These are phyloP conservation scores for Trachemys scripta DNA, from an alignment of 2,113 vertebrate species.

Conservation along the genomic window DNA sequence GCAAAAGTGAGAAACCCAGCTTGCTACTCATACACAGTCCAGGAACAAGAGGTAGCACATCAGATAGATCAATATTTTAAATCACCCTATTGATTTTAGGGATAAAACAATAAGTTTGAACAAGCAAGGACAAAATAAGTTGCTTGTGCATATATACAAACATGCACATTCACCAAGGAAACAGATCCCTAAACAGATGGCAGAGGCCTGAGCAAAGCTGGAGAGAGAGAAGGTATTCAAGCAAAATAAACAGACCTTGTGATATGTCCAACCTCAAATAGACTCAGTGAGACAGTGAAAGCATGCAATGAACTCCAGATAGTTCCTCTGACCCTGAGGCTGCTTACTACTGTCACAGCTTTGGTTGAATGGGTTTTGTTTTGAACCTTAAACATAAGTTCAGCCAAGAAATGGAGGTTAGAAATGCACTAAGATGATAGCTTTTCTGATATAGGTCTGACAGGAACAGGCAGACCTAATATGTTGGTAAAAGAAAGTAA, in stretches of 20 bases:
- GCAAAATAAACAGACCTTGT: neutral
- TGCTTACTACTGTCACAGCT: neutral
- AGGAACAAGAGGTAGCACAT: neutral
- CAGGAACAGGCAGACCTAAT: neutral
- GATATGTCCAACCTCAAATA: neutral
- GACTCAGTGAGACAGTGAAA: neutral
- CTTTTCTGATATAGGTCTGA: neutral
- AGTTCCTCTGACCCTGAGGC: neutral
- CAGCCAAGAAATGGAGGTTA: conserved; percentile 22
- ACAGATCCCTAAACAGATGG: neutral
- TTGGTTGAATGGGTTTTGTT: conserved; percentile 38
- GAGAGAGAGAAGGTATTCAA: neutral
- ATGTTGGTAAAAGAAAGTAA: neutral
- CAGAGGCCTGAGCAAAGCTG: neutral
- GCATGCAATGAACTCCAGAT: neutral
- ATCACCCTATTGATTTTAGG: neutral
- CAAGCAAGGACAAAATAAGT: neutral
- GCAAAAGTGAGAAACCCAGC: accelerated
- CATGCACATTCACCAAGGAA: neutral
- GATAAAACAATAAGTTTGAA: neutral
- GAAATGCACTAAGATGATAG: neutral
- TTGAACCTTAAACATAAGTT: conserved; percentile 3
- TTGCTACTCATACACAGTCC: neutral
- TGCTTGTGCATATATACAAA: neutral
- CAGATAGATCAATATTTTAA: neutral